These are phyloP conservation scores for Otolemur crassicaudatus DNA, from an alignment of 2,797 vertebrate species.

Conservation along the genomic window DNA sequence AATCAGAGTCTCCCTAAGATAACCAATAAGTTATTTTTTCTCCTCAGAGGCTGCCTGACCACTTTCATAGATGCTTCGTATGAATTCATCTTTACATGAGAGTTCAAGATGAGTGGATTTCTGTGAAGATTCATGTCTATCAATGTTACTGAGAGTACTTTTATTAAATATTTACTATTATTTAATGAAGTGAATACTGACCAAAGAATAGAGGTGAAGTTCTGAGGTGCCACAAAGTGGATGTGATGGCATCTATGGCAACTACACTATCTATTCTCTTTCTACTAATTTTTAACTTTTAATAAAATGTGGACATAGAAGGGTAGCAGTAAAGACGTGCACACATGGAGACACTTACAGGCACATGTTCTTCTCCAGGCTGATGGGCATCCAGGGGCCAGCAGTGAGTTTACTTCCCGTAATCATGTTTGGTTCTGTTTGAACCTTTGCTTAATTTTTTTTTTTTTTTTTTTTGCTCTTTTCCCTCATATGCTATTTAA, in stretches of 20 bases:
- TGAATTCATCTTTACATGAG: not conserved
- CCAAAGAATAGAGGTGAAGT: not conserved
- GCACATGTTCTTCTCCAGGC: too few relatives aligned
- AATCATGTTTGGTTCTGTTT: not conserved
- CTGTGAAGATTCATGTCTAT: not conserved
- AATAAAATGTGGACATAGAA: not conserved
- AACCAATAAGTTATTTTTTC: not conserved
- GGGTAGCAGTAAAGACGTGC: not conserved
- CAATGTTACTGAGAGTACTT: not conserved
- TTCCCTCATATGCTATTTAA: not conserved
- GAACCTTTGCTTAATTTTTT: not conserved
- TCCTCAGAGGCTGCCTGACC: not conserved
- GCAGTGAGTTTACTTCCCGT: not conserved
- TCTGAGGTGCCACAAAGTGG: not conserved
- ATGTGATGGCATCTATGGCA: not conserved
- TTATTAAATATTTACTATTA: not conserved
- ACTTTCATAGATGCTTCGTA: not conserved
- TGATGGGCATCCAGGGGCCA: too few relatives aligned
- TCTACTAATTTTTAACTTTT: not conserved
- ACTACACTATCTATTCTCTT: not conserved
- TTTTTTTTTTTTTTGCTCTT: constrained; percentile 31
- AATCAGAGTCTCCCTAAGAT: not conserved
- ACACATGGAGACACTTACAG: not conserved
- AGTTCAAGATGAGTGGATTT: not conserved
- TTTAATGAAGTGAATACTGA: not conserved